Evolutionary conservation across 1,140 invertebrate genomes (phyloP).

Genomic region (Bombus balteatus): DNA sequence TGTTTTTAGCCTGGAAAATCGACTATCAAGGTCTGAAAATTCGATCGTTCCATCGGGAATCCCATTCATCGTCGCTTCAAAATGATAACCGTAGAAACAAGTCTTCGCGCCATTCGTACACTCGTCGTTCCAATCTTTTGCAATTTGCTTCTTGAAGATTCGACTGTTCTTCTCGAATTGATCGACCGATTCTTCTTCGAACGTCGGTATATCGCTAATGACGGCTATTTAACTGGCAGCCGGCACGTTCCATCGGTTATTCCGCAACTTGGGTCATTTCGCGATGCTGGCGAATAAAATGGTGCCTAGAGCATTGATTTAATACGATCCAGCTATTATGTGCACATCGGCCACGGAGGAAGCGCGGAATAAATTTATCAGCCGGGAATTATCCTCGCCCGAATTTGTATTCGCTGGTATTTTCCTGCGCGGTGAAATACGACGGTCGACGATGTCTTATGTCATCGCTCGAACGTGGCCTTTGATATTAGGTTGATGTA

Average conservation of each 20-base stretch:
- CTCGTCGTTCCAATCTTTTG: background rate
- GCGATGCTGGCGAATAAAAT: constrained; percentile 17
- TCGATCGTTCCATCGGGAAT: constrained; percentile 1
- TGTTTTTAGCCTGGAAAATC: background rate
- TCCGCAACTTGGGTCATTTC: constrained; percentile 17
- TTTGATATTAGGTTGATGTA: too few relatives aligned
- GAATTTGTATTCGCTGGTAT: constrained; percentile 19
- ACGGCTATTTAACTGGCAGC: background rate
- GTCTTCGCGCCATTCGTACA: background rate
- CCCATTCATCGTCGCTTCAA: background rate
- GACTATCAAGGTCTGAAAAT: background rate
- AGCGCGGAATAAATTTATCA: constrained; percentile 42
- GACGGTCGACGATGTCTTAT: background rate
- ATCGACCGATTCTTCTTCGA: background rate
- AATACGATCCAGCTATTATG: constrained; percentile 32
- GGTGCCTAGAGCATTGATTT: constrained; percentile 31
- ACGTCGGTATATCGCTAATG: background rate
- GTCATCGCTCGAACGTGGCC: background rate
- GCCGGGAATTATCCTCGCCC: constrained; percentile 23
- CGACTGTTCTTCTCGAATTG: background rate
- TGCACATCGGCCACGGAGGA: background rate
- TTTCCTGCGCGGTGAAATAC: constrained; percentile 5
- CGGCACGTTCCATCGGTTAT: background rate
- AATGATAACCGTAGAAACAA: background rate
- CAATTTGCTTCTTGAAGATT: constrained; percentile 10